Conservation (phyloP, 2,888 invertebrate genomes). For the Cerastis rubricosa region DNA sequence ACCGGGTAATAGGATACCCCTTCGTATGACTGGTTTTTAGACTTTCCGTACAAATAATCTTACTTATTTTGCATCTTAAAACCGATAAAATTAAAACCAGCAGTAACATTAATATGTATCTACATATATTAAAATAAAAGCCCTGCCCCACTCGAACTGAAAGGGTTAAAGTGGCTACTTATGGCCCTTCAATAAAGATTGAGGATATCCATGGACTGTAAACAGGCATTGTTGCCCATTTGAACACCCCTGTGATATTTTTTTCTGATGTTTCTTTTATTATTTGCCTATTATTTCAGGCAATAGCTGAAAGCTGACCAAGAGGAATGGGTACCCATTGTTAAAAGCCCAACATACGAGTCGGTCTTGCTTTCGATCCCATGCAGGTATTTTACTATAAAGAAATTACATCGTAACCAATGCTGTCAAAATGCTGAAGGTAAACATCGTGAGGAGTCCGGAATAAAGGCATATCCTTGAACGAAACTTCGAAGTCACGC, state of each 20-base stretch:
- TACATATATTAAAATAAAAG: constrained; percentile 14
- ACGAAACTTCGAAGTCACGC: neutral
- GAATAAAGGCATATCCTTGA: neutral
- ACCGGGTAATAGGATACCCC: neutral
- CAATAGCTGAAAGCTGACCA: neutral
- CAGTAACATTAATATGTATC: neutral
- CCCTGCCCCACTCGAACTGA: constrained; percentile 7
- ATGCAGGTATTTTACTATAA: too few relatives aligned
- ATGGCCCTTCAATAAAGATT: constrained; percentile 33
- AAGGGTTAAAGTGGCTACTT: constrained; percentile 43
- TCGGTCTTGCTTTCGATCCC: too few relatives aligned
- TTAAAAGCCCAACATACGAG: too few relatives aligned
- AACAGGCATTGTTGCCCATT: constrained; percentile 39
- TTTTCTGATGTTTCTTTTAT: neutral
- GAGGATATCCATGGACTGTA: constrained; percentile 29
- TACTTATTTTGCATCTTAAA: neutral
- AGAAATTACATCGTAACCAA: too few relatives aligned
- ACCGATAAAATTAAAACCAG: neutral
- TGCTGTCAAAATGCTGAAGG: too few relatives aligned
- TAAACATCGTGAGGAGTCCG: neutral
- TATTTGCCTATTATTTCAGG: neutral
- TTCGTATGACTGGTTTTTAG: neutral
- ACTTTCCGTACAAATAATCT: neutral
- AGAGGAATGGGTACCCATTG: too few relatives aligned
- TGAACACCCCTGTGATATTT: constrained; percentile 13